These are phyloP conservation scores for Chaetodon trifascialis DNA, from an alignment of 2,113 vertebrate genomes.

Conservation along the genomic window DNA sequence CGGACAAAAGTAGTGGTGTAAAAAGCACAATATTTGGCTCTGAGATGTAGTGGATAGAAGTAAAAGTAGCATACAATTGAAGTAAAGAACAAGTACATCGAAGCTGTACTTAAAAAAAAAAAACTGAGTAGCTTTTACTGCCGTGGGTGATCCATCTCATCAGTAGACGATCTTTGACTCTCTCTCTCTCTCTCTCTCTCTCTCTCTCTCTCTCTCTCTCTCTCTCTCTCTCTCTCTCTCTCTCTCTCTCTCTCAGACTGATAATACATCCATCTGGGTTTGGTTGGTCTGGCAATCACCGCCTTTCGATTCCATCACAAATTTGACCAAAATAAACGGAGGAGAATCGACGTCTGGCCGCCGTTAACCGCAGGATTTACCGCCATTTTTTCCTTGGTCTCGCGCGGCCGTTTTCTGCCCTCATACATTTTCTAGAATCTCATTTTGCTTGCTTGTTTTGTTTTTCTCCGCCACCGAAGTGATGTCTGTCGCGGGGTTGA, in stretches of 20 bases:
- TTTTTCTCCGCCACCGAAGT: constrained; percentile 28
- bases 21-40: too few relatives aligned
- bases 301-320: background rate
- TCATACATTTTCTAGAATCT: background rate
- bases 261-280: constrained; percentile 65
- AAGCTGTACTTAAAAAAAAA: too few relatives aligned
- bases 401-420: too few relatives aligned
- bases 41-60: too few relatives aligned
- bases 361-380: constrained; percentile 34
- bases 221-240: background rate
- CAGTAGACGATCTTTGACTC: constrained; percentile 50
- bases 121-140: background rate
- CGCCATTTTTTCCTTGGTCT: background rate
- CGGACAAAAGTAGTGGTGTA: too few relatives aligned
- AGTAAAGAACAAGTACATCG: too few relatives aligned
- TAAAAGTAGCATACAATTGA: too few relatives aligned
- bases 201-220: background rate
- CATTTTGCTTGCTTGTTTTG: too few relatives aligned
- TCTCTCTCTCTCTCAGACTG: constrained; percentile 18
- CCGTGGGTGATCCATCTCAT: background rate
- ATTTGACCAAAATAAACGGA: constrained; percentile 26
- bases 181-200: background rate
- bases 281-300: constrained; percentile 36
- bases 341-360: background rate
- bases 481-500: constrained; percentile 89